Base-by-base conservation (phyloP, 2,797 vertebrate genomes). In the Heteromormyrus szaboi region DNA sequence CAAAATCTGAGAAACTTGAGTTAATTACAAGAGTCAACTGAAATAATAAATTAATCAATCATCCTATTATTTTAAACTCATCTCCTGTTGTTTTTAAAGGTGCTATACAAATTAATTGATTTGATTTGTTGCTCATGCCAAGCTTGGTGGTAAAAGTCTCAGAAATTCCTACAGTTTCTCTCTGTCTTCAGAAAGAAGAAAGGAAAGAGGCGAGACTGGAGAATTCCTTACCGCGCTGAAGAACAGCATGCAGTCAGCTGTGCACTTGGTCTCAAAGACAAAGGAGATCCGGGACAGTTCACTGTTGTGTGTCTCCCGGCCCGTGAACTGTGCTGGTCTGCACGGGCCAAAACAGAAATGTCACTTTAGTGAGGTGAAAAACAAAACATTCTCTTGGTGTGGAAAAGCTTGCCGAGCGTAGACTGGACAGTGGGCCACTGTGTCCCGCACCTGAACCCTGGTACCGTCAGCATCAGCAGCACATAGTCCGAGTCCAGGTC, bases 231-330 rank as follows among this genome's bases (percentile, higher is more conserved):
- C 99, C 94, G 95, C 96, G 95, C 97, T 96, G 93, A 99, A 99
- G 93, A 94, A 96, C 76, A 99, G 94, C 86, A 95, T 95, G 25
- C 99, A 99, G 92, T 96, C 95, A 68, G 96, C 95, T 0, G 95
- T 94, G 90, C 99, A 99, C 33, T 92, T 29, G 0, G 96, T 99
- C 94, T 99, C 97, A 29, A 99, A 99, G 91, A 99, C 95, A 1
- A 99, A 99, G 14, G 97, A 97, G 92, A 99, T 97, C 90, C 94
- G 96, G 46, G 97, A 97, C 0, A 98, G 93, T 92, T 97, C 97
- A 29, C 92, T 95, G 88, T 92, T 97, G 85, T 97, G 96, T 0
- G 90, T 85, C 17, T 96, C 96, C 90, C 96, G 94, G 86, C 89
- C 88, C 85, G 94, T 65, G 0, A 95, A 95, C 88, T 95, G 95